Percentiles rank a stretch among this genome's conserved stretches.
These are phyloP conservation scores for Lepus timidus DNA, from an alignment of 2,113 vertebrate genomes.

Conservation along the genomic window DNA sequence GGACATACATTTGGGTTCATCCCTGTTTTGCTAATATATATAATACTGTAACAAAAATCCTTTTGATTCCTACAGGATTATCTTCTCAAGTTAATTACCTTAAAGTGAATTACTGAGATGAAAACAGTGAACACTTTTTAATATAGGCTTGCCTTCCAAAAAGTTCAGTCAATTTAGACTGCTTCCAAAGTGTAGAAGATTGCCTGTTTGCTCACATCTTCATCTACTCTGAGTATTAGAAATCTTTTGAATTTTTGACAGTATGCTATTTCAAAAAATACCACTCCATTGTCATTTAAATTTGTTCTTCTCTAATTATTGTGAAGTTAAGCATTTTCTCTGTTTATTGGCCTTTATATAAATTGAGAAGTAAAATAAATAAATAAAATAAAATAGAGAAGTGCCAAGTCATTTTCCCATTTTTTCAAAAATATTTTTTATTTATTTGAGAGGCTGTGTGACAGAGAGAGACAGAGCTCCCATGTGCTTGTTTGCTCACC, in stretches of 20 bases:
- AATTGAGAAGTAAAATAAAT: no score
- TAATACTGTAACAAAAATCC: slow-evolving; percentile 21
- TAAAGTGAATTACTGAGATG: slow-evolving; percentile 5
- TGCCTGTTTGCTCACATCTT: not conserved
- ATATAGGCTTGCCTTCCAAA: slow-evolving; percentile 23
- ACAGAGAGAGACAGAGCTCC: no score
- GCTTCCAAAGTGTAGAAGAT: not conserved
- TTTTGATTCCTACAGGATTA: not conserved
- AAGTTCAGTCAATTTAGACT: slow-evolving; percentile 41
- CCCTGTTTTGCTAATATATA: slow-evolving; percentile 7
- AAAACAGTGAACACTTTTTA: slow-evolving; percentile 2
- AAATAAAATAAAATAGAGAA: no score
- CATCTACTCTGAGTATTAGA: not conserved
- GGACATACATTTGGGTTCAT: slow-evolving; percentile 7
- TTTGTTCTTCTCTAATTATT: slow-evolving; percentile 23
- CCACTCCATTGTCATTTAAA: slow-evolving; percentile 26
- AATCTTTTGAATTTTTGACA: slow-evolving; percentile 37
- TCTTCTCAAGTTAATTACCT: slow-evolving; percentile 15
- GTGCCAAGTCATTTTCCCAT: not conserved
- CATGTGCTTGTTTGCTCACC: no score
- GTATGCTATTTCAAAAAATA: not conserved
- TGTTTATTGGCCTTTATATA: not conserved
- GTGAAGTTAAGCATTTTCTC: slow-evolving; percentile 32
- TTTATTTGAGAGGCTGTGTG: no score
- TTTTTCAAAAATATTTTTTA: not conserved